Evolutionary conservation across 1,140 invertebrate genomes (phyloP).

Genomic region (Rhynchophorus ferrugineus): DNA sequence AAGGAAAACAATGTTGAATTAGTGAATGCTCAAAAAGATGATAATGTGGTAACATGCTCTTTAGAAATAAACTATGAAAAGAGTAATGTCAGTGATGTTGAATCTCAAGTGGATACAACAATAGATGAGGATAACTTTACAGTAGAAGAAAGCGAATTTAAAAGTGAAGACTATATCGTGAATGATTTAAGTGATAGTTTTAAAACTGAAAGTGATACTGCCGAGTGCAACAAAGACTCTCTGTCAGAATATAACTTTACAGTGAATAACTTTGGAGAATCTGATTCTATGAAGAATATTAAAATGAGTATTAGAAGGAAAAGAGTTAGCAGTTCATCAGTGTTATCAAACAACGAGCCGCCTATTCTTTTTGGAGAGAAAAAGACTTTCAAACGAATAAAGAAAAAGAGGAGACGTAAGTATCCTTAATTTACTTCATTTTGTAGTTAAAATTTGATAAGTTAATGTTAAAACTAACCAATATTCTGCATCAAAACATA

Average conservation of each 20-base stretch:
- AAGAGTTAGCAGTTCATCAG: constrained; percentile 37
- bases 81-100: constrained; percentile 19
- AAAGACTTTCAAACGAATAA: constrained; percentile 22
- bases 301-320: constrained; percentile 40
- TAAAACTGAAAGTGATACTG: constrained; percentile 28
- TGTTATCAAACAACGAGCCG: constrained; percentile 36
- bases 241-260: constrained; percentile 29
- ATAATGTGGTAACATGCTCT: constrained; percentile 24
- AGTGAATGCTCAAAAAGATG: constrained; percentile 18
- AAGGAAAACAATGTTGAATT: constrained; percentile 28
- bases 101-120: constrained; percentile 27
- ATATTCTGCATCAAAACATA: too few species aligned
- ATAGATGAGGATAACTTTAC: constrained; percentile 16
- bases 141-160: constrained; percentile 18
- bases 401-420: constrained; percentile 33
- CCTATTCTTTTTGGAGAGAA: constrained; percentile 29
- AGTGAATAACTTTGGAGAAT: constrained; percentile 30
- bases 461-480: too few species aligned
- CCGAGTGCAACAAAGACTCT: constrained; percentile 21
- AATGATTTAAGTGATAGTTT: constrained; percentile 25
- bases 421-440: too few species aligned
- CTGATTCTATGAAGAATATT: constrained; percentile 38
- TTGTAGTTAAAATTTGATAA: too few species aligned
- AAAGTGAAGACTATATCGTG: constrained; percentile 20
- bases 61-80: constrained; percentile 23